Conservation (phyloP, 1,140 invertebrate species). For the Ooceraea biroi region DNA sequence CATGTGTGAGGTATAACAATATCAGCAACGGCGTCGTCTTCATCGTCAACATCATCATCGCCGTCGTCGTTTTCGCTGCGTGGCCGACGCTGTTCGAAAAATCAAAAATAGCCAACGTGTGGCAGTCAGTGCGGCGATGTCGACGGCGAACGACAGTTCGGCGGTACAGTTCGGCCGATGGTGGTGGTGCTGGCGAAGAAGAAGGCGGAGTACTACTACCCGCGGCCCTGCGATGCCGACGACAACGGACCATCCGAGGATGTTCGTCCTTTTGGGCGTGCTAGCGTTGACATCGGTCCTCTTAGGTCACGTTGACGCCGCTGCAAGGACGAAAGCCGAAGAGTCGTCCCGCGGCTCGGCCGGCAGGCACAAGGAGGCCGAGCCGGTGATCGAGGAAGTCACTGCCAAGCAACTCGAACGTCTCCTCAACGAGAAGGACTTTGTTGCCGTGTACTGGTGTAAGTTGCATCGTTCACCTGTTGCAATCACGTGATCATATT, state of each 20-base stretch:
- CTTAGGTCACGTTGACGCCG: slow-evolving; percentile 69
- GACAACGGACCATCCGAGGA: slow-evolving; percentile 56
- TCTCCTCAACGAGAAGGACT: slow-evolving; percentile 95
- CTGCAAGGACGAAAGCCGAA: slow-evolving; percentile 67
- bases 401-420: slow-evolving; percentile 96
- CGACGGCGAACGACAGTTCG: slow-evolving; percentile 86
- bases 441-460: slow-evolving; percentile 98
- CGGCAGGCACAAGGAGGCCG: slow-evolving; percentile 85
- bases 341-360: slow-evolving; percentile 79
- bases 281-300: slow-evolving; percentile 64
- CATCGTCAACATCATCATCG: not conserved
- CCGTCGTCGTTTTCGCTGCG: slow-evolving; percentile 14
- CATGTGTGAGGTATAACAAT: too few species aligned
- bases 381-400: slow-evolving; percentile 96
- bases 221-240: slow-evolving; percentile 65
- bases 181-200: slow-evolving; percentile 79
- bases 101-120: slow-evolving; percentile 79
- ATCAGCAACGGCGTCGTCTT: not conserved
- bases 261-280: slow-evolving; percentile 64
- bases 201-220: slow-evolving; percentile 72
- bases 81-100: slow-evolving; percentile 74
- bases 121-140: slow-evolving; percentile 86
- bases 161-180: slow-evolving; percentile 81
- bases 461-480: slow-evolving; percentile 87
- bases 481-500: not conserved